A percentile compares a stretch with the other conserved stretches of the same genome.
Evolutionary conservation across 2,113 vertebrate genomes (phyloP).

Genomic region (Lepus timidus): DNA sequence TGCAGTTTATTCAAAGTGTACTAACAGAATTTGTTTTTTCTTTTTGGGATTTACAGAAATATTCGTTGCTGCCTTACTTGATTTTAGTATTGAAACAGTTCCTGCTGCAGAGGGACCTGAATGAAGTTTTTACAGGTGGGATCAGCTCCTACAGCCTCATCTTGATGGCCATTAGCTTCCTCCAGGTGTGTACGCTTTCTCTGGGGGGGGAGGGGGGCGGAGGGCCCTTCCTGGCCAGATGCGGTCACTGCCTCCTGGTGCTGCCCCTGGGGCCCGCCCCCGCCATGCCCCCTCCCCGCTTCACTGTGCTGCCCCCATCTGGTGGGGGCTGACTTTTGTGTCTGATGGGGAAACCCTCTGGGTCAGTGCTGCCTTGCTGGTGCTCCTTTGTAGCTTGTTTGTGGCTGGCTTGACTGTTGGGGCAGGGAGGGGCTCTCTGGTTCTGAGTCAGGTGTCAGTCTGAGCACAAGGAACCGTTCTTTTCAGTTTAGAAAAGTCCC

Average conservation of each 20-base stretch:
- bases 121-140: slow-evolving; percentile 99
- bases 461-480: background rate
- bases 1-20: background rate
- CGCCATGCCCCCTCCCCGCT: no score
- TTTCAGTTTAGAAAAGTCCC: background rate
- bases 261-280: no score
- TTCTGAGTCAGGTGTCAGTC: background rate
- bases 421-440: no score
- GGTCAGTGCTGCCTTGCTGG: background rate
- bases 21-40: slow-evolving; percentile 18
- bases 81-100: slow-evolving; percentile 99
- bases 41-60: slow-evolving; percentile 91
- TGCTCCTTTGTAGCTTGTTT: background rate
- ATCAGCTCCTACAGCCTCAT: slow-evolving; percentile 99
- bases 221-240: no score
- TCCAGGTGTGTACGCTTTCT: slow-evolving; percentile 91
- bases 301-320: accelerated
- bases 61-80: slow-evolving; percentile 97
- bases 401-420: background rate
- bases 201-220: accelerated
- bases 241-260: no score
- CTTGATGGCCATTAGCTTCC: slow-evolving; percentile 99
- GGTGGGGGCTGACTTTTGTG: background rate
- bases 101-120: slow-evolving; percentile 98
- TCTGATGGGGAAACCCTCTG: background rate